Evolutionary conservation across 2,797 vertebrate species (phyloP), one percentile per base, ranked within the genome.

Genomic region (Hoplostethus mediterraneus): DNA sequence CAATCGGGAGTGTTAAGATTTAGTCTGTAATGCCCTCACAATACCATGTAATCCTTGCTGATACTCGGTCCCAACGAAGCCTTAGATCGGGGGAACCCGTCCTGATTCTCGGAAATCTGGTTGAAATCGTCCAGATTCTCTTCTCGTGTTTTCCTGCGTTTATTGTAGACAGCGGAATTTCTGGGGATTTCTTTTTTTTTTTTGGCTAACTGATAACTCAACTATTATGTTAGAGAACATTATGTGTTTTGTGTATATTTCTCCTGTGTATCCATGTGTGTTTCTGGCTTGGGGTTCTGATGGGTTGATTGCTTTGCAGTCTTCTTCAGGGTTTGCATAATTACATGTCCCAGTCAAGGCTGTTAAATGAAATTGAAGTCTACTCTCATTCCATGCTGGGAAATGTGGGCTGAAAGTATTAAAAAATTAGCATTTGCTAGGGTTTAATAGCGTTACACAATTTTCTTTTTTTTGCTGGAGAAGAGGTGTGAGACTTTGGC

Each of bases 401-500:
- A 53, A 74, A 65, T 38, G 25, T 65, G 56, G 44, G 48, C 45
- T 64, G 36, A 64, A 55, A 67, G 58, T 45, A 48, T 52, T 63
- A 52, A 63, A 59, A 45, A 58, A 64, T 77, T 77, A 49, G 44
- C 61, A 72, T 86, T 74, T 33, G 48, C 51, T 14, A 9, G 54
- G 56, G 55, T 11, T 76, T 81, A 71, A 75, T 64, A 58, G 53
- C 16, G 1, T 61, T 58, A n/a, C 28, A 64, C 38, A 33, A 4
- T 57, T 54, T 57, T 71, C 28, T 16, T 48, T 49, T 40, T 45
- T 54, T 12, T 31, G 1, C 2, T 62, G 77, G 47, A 78, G 73
- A 71, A 67, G 78, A 80, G 53, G 79, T 83, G 85, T 77, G 62
- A 85, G 67, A 60, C 55, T 17, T 38, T 58, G 66, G 59, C 67